Base-by-base conservation (phyloP, 2,888 invertebrate species). In the Perizoma affinitatum region DNA sequence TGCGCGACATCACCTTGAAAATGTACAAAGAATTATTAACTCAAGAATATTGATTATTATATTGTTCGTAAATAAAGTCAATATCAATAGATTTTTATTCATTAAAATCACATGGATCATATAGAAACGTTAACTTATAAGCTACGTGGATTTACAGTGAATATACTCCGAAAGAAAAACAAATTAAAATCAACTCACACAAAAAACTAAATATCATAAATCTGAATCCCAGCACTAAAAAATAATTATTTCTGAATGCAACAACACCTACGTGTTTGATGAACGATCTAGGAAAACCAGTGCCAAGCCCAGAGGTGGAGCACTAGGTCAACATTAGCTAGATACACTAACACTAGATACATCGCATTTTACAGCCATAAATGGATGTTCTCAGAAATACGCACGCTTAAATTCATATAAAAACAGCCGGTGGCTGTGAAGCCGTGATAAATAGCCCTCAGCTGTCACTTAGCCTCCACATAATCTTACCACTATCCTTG, bases 241-340 rank as follows among this genome's bases (percentile, higher is more conserved):
- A 46, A n/a, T 4, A 6, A 46, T 22, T 36, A 44, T 45, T 52
- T 44, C 9, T n/a, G 11, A 46, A 35, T 36, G 36, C 43, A 40
- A 48, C 35, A 54, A 54, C 59, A 50, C 59, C 59, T 46, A 59
- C 54, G 22, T 36, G 0, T 35, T 45, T 22, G 45, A 44, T 47
- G 40, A 52, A 44, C 36, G 47, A 48, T 45, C 49, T 54, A 59
- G 49, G 10, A 53, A 9, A 36, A 50, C 59, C 41, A 54, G 59
- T 59, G 54, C 59, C 59, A 8, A 59, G 54, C 54, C 54, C 45
- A 40, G 9, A 59, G 54, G 54, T 45, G 59, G 41, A 50, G 58
- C 50, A 58, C 41, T 54, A 54, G 54, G 45, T 58, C 58, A 4
- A 38, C 6, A 38, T 38, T 3, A 7, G 6, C 5, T 38, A 38